Evolutionary conservation across 2,888 invertebrate genomes (phyloP).

Genomic region (Drosophila seclusa): DNA sequence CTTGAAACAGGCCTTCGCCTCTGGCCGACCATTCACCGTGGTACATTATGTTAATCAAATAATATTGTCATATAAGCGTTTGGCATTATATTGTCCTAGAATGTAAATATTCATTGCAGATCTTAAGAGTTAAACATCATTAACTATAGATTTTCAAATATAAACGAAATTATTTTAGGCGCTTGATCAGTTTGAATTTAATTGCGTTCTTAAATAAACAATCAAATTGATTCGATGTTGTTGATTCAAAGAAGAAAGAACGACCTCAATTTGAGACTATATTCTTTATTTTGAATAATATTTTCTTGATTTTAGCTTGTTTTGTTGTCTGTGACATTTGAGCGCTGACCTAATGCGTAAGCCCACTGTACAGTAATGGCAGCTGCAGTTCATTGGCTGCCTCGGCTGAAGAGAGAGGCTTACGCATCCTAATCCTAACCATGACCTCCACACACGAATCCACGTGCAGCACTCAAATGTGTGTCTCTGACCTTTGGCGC

Average conservation of each 20-base stretch:
- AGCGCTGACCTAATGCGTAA: background rate
- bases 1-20: conserved; percentile 59
- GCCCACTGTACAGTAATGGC: conserved; percentile 41
- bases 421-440: conserved; percentile 37
- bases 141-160: background rate
- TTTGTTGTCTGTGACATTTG: background rate
- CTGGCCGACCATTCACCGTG: conserved; percentile 38
- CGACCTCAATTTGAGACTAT: background rate
- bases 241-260: background rate
- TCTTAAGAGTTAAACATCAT: background rate
- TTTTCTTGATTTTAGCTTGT: background rate
- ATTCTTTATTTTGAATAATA: background rate
- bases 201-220: background rate
- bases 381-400: conserved; percentile 63
- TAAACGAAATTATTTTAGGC: background rate
- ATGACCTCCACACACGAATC: conserved; percentile 24
- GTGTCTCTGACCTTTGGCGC: conserved; percentile 47
- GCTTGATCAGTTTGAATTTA: too few species aligned
- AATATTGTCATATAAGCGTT: background rate
- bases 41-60: conserved; percentile 1
- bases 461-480: conserved; percentile 34
- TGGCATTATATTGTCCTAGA: background rate
- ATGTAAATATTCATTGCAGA: background rate
- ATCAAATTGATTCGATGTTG: background rate
- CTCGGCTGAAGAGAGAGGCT: conserved; percentile 13